These are phyloP conservation scores for Drymodes brunneopygia DNA, from an alignment of 2,113 vertebrate species.

Conservation along the genomic window DNA sequence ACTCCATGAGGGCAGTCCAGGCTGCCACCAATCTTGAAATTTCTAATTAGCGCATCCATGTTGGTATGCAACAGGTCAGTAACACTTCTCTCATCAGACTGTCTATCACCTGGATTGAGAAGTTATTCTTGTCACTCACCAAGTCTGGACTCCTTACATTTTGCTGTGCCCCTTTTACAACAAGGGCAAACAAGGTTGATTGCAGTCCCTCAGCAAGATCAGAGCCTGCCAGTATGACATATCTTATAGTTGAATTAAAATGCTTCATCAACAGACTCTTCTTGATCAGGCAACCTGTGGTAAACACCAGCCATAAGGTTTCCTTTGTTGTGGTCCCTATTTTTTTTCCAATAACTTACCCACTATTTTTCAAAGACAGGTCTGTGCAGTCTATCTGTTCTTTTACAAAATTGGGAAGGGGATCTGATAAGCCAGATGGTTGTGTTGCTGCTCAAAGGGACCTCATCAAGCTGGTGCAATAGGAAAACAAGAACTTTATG, in stretches of 20 bases:
- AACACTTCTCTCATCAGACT: background rate
- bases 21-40: background rate
- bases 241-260: background rate
- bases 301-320: background rate
- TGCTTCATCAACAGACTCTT: accelerated
- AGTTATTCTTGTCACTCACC: background rate
- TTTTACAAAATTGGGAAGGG: background rate
- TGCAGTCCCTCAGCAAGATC: background rate
- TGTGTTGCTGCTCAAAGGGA: background rate
- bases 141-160: background rate
- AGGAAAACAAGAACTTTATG: background rate
- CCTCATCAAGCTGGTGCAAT: background rate
- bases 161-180: background rate
- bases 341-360: background rate
- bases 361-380: background rate
- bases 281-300: background rate
- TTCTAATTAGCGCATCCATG: background rate
- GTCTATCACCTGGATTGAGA: background rate
- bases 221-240: background rate
- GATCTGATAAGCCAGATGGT: background rate
- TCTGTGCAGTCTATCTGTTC: background rate
- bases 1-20: background rate
- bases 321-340: background rate
- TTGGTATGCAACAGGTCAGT: background rate
- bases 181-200: background rate